Percentiles rank a stretch among this genome's conserved stretches.
These are phyloP conservation scores for Chelidonichthys spinosus DNA, from an alignment of 2,797 vertebrate genomes.

Conservation along the genomic window DNA sequence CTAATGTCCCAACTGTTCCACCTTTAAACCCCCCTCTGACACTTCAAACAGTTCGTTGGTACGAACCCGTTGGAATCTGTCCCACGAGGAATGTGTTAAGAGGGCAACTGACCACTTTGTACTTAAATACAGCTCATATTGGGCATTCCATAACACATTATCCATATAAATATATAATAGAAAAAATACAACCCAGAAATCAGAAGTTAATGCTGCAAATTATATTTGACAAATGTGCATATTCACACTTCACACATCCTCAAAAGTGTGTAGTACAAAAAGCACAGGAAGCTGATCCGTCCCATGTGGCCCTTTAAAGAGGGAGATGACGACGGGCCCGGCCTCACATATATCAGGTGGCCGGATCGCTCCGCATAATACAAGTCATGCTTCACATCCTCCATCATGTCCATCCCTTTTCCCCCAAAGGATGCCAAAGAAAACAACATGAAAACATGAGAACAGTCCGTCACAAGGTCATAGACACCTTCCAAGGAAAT, in stretches of 20 bases:
- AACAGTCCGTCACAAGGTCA: neutral
- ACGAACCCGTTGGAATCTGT: constrained; percentile 20
- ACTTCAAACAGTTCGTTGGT: constrained; percentile 26
- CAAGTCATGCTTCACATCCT: neutral
- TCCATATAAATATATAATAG: neutral
- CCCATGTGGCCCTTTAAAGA: constrained; percentile 26
- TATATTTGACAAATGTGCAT: neutral
- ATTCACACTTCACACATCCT: constrained; percentile 7
- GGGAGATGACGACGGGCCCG: neutral
- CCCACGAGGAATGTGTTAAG: constrained; percentile 36
- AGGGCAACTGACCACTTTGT: constrained; percentile 40
- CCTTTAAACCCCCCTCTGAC: neutral
- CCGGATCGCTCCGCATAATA: neutral
- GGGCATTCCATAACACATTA: neutral
- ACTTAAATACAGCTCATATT: constrained; percentile 1
- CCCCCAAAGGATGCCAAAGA: constrained; percentile 4
- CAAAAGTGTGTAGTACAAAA: neutral
- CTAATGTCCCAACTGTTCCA: neutral
- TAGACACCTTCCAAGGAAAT: neutral
- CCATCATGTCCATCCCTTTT: neutral
- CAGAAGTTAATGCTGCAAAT: neutral
- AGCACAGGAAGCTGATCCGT: constrained; percentile 17
- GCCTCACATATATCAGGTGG: constrained; percentile 15
- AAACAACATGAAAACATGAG: neutral
- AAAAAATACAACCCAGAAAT: neutral